These are phyloP conservation scores for Noctilio leporinus DNA, from an alignment of 2,113 vertebrate species.

Conservation along the genomic window DNA sequence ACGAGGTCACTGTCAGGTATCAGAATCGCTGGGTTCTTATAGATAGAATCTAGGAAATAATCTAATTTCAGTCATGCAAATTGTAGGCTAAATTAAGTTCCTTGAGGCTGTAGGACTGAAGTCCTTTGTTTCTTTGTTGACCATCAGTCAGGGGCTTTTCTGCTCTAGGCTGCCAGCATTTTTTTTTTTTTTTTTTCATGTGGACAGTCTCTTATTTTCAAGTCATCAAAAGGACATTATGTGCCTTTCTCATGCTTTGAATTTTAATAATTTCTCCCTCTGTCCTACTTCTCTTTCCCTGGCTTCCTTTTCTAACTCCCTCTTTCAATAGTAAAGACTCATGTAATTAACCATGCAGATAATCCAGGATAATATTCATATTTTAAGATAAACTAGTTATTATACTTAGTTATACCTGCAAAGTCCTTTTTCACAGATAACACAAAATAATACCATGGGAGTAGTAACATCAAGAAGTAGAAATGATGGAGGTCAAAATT, in stretches of 20 bases:
- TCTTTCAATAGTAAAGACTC: background rate
- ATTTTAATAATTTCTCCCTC: background rate
- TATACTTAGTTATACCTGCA: background rate
- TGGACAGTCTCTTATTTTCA: background rate
- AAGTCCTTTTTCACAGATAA: background rate
- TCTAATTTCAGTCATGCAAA: background rate
- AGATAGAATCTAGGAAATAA: background rate
- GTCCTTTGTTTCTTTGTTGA: background rate
- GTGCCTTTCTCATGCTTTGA: background rate
- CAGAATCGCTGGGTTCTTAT: background rate
- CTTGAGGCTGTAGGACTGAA: background rate
- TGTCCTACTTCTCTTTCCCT: background rate
- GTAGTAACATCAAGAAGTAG: background rate
- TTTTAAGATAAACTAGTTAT: background rate
- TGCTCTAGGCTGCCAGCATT: background rate
- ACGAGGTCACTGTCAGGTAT: background rate
- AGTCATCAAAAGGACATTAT: background rate
- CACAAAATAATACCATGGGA: background rate
- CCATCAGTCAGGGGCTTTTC: fast-evolving
- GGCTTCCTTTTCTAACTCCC: background rate
- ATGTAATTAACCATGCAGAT: background rate
- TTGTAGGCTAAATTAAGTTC: background rate
- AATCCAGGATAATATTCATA: background rate
- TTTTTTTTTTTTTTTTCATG: background rate
- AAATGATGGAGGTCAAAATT: background rate